Conservation (phyloP, 2,797 vertebrate genomes). For the Eutrigla gurnardus region DNA sequence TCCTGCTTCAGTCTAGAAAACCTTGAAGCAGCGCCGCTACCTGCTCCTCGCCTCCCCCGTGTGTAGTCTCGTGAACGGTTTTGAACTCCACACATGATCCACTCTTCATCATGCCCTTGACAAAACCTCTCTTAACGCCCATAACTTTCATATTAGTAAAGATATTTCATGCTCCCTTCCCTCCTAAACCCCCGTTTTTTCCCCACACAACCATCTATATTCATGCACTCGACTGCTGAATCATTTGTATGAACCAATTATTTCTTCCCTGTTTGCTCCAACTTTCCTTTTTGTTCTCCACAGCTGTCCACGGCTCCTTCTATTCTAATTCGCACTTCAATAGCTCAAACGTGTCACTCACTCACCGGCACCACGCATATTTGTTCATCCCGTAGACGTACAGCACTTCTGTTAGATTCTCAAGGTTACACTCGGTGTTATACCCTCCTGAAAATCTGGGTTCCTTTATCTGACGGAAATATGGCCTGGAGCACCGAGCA, state of each 20-base stretch:
- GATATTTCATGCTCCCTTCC: slow-evolving; percentile 53
- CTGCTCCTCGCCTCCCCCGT: neutral
- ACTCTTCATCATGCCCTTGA: slow-evolving; percentile 46
- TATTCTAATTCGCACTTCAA: slow-evolving; percentile 52
- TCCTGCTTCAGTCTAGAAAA: slow-evolving; percentile 21
- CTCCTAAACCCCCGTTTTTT: slow-evolving; percentile 22
- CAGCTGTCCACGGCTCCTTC: slow-evolving; percentile 31
- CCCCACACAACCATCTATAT: slow-evolving; percentile 36
- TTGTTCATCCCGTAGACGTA: slow-evolving; percentile 12
- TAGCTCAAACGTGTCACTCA: slow-evolving; percentile 55
- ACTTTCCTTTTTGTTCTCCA: slow-evolving; percentile 45
- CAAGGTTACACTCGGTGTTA: slow-evolving; percentile 66
- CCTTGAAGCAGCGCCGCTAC: slow-evolving; percentile 5
- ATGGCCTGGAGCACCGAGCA: slow-evolving; percentile 42
- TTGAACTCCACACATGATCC: slow-evolving; percentile 36
- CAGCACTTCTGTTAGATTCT: slow-evolving; percentile 33
- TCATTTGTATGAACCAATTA: slow-evolving; percentile 30
- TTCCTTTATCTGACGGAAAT: slow-evolving; percentile 58
- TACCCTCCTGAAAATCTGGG: slow-evolving; percentile 36
- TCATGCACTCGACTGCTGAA: slow-evolving; percentile 46
- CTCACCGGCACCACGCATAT: slow-evolving; percentile 23
- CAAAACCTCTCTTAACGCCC: slow-evolving; percentile 29
- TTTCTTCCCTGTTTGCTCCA: slow-evolving; percentile 21
- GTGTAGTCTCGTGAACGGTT: slow-evolving; percentile 31
- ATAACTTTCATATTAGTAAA: slow-evolving; percentile 46